A percentile compares a stretch with the other conserved stretches of the same genome.
These are phyloP conservation scores for Stratiolaelaps scimitus DNA, from an alignment of 1,140 invertebrate species.

Conservation along the genomic window DNA sequence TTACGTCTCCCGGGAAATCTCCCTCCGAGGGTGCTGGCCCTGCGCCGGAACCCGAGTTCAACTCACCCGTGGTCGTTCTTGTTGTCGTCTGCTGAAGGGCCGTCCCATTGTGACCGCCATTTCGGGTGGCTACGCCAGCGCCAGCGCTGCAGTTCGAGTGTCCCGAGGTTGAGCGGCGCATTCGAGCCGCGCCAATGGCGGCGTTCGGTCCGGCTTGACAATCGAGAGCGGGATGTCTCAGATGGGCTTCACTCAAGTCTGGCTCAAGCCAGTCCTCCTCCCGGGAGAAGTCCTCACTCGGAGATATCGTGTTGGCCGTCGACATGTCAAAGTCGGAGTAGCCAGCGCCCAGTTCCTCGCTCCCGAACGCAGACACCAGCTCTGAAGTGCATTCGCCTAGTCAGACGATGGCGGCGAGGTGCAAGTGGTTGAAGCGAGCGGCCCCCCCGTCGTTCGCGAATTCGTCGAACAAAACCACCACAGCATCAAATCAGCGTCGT, in stretches of 20 bases:
- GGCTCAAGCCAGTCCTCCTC: slow-evolving; percentile 27
- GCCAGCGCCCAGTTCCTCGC: slow-evolving; percentile 25
- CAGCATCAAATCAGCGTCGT: no score
- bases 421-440: no score
- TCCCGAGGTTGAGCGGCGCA: slow-evolving; percentile 19
- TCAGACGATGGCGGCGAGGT: no score
- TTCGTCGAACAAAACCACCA: no score
- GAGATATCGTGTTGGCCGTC: slow-evolving; percentile 28
- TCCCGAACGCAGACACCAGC: slow-evolving; percentile 21
- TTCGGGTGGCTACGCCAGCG: no score
- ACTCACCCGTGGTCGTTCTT: slow-evolving; percentile 9
- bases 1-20: no score
- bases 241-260: slow-evolving; percentile 27
- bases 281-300: slow-evolving; percentile 28
- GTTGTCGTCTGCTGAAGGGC: background rate
- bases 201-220: background rate
- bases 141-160: slow-evolving; percentile 26
- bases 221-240: slow-evolving; percentile 25
- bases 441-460: no score
- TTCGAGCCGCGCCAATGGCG: background rate
- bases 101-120: no score
- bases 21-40: no score
- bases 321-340: slow-evolving; percentile 26
- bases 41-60: no score
- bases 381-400: slow-evolving; percentile 25